Base-by-base conservation (phyloP, 2,113 vertebrate species). In the Lepidiolamprologus cunningtoni region DNA sequence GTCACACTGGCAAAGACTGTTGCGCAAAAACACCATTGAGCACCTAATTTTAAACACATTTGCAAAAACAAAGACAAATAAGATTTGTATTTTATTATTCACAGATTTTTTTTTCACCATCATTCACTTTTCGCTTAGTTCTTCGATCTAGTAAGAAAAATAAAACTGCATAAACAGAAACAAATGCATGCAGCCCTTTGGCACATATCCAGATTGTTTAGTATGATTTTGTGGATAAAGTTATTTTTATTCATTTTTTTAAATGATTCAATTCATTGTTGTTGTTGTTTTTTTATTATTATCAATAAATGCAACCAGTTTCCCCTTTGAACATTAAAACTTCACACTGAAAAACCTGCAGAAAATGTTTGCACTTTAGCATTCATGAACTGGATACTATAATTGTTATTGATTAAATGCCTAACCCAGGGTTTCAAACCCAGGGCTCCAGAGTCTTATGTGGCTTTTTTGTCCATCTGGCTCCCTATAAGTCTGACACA, bases 81-180 rank as follows among this genome's bases (percentile, higher is more conserved):
- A 26, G 37, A 45, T 26, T 9, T 26, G n/a, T 9, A 37, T 37
- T 37, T 40, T 28, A 28, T 13, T 13, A 40, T 40, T 0, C 12
- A 42, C 37, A 7, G 13, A 23, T 2, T 2, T 21, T 57, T 7
- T 23, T 45, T 3, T 1, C 21, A 42, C 37, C 35, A 8, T 0
- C 7, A 42, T 14, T 71, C 37, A 16, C 19, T 3, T 73, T 73
- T 45, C 2, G 0, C n/a, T 42, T 71, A 16, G n/a, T 71, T 71
- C 13, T 73, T 26, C 2, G 3, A 6, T 73, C 21, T 73, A n/a
- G 17, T 66, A 66, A 66, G 31, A 33, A 63, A 63, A 35, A 26
- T 45, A 45, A 73, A 47, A 47, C 6, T 47, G 23, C 21, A 73
- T 23, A 45, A 73, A 7, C 4, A 2, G 21, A 73, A 26, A 73